These are phyloP conservation scores for Fistularia commersonii DNA, from an alignment of 2,797 vertebrate genomes.

Conservation along the genomic window DNA sequence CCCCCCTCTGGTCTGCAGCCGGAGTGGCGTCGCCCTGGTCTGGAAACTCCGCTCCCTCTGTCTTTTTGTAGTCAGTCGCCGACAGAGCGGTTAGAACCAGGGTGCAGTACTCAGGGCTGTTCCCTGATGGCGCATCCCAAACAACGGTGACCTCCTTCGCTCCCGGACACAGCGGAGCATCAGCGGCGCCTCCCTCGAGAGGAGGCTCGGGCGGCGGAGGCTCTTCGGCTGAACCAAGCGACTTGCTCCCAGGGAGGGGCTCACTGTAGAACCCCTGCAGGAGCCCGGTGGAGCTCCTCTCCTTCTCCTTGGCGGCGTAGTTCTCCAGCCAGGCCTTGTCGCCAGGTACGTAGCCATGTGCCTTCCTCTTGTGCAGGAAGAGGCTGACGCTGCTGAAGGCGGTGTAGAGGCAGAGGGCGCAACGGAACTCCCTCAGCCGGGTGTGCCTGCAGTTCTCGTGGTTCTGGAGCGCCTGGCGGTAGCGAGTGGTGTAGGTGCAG, in stretches of 20 bases:
- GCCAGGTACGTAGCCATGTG: constrained; percentile 88
- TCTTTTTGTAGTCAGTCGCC: constrained; percentile 38
- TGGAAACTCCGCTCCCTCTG: neutral
- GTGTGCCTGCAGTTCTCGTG: constrained; percentile 98
- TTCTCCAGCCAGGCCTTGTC: constrained; percentile 89
- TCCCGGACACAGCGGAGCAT: neutral
- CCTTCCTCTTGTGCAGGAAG: constrained; percentile 95
- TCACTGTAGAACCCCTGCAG: constrained; percentile 62
- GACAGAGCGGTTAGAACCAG: constrained; percentile 64
- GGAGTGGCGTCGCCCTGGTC: too few species aligned
- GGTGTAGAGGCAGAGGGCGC: constrained; percentile 87
- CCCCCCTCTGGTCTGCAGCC: constrained; percentile 15
- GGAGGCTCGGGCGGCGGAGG: neutral
- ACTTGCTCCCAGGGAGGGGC: neutral
- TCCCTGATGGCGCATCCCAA: constrained; percentile 10
- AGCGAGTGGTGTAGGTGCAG: constrained; percentile 86
- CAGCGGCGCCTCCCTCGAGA: too few species aligned
- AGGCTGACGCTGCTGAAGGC: constrained; percentile 94
- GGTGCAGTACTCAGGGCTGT: constrained; percentile 58
- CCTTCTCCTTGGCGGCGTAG: constrained; percentile 81
- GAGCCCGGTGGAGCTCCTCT: constrained; percentile 62
- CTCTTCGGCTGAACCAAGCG: constrained; percentile 1
- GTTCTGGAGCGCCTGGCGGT: constrained; percentile 90
- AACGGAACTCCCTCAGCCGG: constrained; percentile 84
- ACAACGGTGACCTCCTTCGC: constrained; percentile 25